These are phyloP conservation scores for Diogma glabrata DNA, from an alignment of 2,888 invertebrate genomes.

Conservation along the genomic window DNA sequence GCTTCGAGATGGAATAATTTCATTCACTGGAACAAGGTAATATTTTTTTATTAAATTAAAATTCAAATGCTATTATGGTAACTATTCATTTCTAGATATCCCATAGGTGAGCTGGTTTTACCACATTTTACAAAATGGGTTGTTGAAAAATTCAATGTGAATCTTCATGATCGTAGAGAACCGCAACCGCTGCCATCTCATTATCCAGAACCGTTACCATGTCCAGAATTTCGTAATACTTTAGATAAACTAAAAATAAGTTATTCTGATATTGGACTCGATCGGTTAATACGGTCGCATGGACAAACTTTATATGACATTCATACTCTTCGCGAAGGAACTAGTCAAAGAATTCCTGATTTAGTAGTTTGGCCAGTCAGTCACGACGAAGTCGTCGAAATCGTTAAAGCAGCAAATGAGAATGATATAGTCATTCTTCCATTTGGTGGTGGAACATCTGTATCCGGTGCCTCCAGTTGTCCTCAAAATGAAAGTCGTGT, in stretches of 20 bases:
- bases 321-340: slow-evolving; percentile 57
- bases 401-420: slow-evolving; percentile 64
- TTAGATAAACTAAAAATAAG: slow-evolving; percentile 43
- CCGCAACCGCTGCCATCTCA: slow-evolving; percentile 45
- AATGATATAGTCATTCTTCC: slow-evolving; percentile 78
- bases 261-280: slow-evolving; percentile 63
- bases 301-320: slow-evolving; percentile 92
- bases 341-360: slow-evolving; percentile 80
- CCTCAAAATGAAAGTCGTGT: slow-evolving; percentile 64
- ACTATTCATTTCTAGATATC: slow-evolving; percentile 46
- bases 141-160: slow-evolving; percentile 54
- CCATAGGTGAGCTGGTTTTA: slow-evolving; percentile 53
- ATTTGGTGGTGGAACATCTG: slow-evolving; percentile 90
- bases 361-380: slow-evolving; percentile 83
- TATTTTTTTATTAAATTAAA: background rate
- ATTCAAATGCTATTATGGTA: background rate
- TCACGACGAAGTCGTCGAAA: slow-evolving; percentile 72
- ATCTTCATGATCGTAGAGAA: slow-evolving; percentile 37
- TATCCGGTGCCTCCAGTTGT: slow-evolving; percentile 78
- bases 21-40: slow-evolving; percentile 40
- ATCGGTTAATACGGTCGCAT: slow-evolving; percentile 78
- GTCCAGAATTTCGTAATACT: slow-evolving; percentile 46
- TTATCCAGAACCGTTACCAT: slow-evolving; percentile 55
- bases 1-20: slow-evolving; percentile 47
- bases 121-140: slow-evolving; percentile 79